phyloP scores from a whole-genome alignment of 2,888 invertebrate species.

The Hypselothyrea guttata region DNA sequence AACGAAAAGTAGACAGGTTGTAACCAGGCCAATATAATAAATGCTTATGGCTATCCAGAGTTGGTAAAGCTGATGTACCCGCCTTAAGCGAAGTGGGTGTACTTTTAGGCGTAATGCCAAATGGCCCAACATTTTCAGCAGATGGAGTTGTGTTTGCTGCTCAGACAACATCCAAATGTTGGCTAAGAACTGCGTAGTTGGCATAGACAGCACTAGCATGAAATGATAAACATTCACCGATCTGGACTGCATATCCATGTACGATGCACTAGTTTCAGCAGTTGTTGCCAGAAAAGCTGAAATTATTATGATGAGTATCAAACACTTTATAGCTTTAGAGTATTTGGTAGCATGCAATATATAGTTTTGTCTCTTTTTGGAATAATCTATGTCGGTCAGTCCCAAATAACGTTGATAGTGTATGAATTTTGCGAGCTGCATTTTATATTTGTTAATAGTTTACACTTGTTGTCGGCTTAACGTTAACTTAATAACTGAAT shows the following conservation, averaged over 20 bases:
- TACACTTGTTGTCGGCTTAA: not conserved
- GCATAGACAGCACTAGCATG: not conserved
- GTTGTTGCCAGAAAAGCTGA: not conserved
- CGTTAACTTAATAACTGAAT: constrained; percentile 8
- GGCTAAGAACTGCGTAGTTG: not conserved
- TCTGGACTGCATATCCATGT: not conserved
- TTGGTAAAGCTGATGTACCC: not conserved
- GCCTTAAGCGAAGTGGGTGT: not conserved
- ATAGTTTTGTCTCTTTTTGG: not conserved
- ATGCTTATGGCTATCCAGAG: not conserved
- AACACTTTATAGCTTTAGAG: not conserved
- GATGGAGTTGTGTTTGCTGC: not conserved
- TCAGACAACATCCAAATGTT: not conserved
- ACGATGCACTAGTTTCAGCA: not conserved
- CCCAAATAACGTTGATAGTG: constrained; percentile 33
- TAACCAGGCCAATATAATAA: no score
- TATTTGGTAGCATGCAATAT: not conserved
- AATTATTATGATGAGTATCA: not conserved
- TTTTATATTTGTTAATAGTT: no score
- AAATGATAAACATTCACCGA: not conserved
- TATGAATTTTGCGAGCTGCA: constrained; percentile 4
- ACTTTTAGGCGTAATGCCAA: not conserved
- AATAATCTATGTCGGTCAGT: constrained; percentile 17
- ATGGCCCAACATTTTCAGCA: not conserved
- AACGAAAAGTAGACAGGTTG: no score